Evolutionary conservation across 2,888 invertebrate species (phyloP).

Genomic region (Noctua pronuba): DNA sequence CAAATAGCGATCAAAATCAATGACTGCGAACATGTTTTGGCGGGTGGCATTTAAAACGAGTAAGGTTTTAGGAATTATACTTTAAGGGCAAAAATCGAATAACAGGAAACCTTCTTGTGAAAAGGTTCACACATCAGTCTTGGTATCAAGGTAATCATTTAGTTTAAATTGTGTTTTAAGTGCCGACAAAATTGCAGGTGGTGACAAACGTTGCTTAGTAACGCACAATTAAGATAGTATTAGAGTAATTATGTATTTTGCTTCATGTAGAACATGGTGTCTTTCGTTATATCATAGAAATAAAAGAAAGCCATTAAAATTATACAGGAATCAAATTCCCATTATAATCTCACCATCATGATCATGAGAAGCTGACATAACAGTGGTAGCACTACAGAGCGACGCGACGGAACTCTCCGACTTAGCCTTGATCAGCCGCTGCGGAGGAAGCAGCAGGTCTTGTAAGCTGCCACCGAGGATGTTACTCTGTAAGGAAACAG

Average conservation of each 20-base stretch:
- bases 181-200: no score
- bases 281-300: neutral
- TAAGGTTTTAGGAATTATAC: neutral
- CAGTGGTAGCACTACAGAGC: constrained; percentile 85
- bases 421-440: constrained; percentile 96
- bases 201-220: neutral
- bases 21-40: neutral
- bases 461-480: constrained; percentile 93
- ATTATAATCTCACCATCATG: constrained; percentile 79
- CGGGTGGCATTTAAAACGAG: neutral
- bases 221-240: neutral
- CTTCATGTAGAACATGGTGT: neutral
- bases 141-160: neutral
- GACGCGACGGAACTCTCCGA: constrained; percentile 96
- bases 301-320: neutral
- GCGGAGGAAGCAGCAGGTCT: constrained; percentile 92
- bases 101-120: neutral
- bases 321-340: neutral
- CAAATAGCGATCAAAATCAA: neutral
- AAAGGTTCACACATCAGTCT: neutral
- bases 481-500: constrained; percentile 73
- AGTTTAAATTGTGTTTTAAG: neutral
- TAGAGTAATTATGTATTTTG: neutral
- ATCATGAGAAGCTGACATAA: constrained; percentile 84
- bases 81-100: neutral